A percentile compares a stretch with the other conserved stretches of the same genome.
phyloP scores from a whole-genome alignment of 2,113 vertebrate genomes.

The Cromileptes altivelis region DNA sequence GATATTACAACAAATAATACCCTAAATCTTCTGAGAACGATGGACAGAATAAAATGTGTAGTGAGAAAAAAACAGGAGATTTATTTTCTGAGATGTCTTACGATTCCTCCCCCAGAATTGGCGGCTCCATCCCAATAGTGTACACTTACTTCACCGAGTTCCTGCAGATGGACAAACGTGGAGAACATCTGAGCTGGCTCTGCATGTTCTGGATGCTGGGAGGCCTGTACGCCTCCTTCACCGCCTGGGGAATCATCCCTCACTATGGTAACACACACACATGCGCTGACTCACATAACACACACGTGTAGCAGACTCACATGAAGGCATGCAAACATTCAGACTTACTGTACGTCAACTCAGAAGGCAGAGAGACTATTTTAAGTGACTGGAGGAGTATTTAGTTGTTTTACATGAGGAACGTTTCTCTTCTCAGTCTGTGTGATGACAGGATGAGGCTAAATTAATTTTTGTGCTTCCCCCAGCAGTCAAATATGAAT shows the following conservation, averaged over 20 bases:
- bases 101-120: slow-evolving; percentile 85
- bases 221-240: slow-evolving; percentile 94
- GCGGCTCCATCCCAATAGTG: slow-evolving; percentile 95
- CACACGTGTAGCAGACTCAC: neutral
- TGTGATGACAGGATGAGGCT: neutral
- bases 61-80: neutral
- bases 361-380: neutral
- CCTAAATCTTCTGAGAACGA: neutral
- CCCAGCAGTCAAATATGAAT: neutral
- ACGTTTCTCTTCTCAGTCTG: neutral
- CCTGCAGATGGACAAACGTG: slow-evolving; percentile 96
- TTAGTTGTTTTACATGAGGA: neutral
- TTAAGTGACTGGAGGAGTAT: neutral
- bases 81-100: neutral
- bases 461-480: slow-evolving; percentile 1
- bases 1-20: no score
- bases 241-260: slow-evolving; percentile 98
- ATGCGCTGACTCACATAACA: neutral
- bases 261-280: slow-evolving; percentile 90
- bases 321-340: neutral
- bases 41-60: neutral
- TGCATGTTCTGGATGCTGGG: slow-evolving; percentile 93
- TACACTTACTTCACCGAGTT: slow-evolving; percentile 99
- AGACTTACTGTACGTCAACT: neutral
- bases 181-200: slow-evolving; percentile 98